Evolutionary conservation across 1,140 invertebrate genomes (phyloP), one percentile per base, ranked within the genome.

Genomic region (Telenomus remus): DNA sequence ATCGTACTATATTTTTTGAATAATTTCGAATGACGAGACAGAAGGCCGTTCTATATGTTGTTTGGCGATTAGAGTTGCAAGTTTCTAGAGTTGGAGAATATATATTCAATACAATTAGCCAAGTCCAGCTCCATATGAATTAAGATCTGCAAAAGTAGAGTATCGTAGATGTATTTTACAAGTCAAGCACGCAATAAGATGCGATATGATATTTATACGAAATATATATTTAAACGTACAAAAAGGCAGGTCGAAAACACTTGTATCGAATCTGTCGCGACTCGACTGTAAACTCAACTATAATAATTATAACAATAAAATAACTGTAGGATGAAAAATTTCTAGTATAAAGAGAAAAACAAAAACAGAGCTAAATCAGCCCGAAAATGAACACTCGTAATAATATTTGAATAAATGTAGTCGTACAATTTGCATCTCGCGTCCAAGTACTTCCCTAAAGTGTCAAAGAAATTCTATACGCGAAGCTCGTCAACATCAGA

Each of bases 401-500:
- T 27, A 27, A 27, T 27, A 27, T 6, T 27, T 27, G 1, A 27
- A 27, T 27, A 27, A 27, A 27, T 27, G 19, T n/a, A 70, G 14
- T 57, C 33, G 46, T 66, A 60, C 55, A 74, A 66, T 66, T 61
- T 66, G 47, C 65, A 46, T 72, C 59, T 55, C 70, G 33, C 70
- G 19, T 27, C 19, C 19, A 27, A 65, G 37, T 48, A 66, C 53
- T 57, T 71, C 19, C 19, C 19, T 6, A 11, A 57, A 9, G 42
- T 53, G 47, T 64, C 64, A 51, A 5, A 53, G 42, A 59, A 64
- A 69, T 55, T 63, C 19, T 47, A 55, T 12, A 53, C 47, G 42
- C 13, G 68, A 71, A 65, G 56, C 59, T 55, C 60, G 47, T 51
- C 48, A 70, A 65, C 27, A 35, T 37, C 56, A 34, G 48, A 56